Percentiles rank a stretch among this genome's conserved stretches.
phyloP scores from a whole-genome alignment of 1,140 invertebrate genomes.

The Drosophila ficusphila region DNA sequence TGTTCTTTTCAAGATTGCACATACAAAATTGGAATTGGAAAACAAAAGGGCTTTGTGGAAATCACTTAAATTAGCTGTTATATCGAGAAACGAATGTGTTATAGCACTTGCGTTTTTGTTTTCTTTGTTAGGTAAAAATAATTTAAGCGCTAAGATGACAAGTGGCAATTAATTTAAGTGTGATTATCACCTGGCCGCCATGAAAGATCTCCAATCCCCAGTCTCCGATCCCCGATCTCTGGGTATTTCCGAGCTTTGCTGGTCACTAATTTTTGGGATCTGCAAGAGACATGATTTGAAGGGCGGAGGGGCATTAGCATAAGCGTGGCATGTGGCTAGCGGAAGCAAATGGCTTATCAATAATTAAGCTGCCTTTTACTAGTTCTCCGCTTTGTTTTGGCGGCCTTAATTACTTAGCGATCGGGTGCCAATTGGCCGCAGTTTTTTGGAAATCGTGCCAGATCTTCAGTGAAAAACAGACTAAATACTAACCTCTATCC shows the following conservation, averaged over 20 bases:
- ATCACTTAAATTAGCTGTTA: conserved; percentile 43
- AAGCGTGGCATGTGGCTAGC: conserved; percentile 56
- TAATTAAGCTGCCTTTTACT: conserved; percentile 26
- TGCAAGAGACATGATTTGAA: conserved; percentile 29
- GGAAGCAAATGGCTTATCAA: conserved; percentile 32
- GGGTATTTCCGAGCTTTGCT: conserved; percentile 69
- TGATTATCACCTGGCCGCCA: conserved; percentile 77
- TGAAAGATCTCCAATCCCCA: conserved; percentile 38
- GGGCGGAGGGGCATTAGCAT: conserved; percentile 36
- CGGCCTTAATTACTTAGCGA: conserved; percentile 44
- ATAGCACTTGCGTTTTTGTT: conserved; percentile 28
- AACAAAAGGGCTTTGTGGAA: conserved; percentile 23
- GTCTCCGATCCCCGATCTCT: conserved; percentile 17
- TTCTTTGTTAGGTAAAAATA: conserved; percentile 76
- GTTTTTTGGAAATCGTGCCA: conserved; percentile 64
- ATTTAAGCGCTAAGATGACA: conserved; percentile 81
- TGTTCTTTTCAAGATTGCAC: conserved; percentile 64
- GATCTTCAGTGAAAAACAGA: conserved; percentile 35
- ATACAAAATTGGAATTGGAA: conserved; percentile 30
- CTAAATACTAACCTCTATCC: conserved; percentile 74
- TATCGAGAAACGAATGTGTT: conserved; percentile 30
- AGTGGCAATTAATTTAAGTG: conserved; percentile 83
- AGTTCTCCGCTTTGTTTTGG: conserved; percentile 28
- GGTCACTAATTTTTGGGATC: conserved; percentile 77
- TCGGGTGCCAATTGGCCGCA: conserved; percentile 30